Conservation (phyloP, 1,140 invertebrate species). For the Drosophila melanica region DNA sequence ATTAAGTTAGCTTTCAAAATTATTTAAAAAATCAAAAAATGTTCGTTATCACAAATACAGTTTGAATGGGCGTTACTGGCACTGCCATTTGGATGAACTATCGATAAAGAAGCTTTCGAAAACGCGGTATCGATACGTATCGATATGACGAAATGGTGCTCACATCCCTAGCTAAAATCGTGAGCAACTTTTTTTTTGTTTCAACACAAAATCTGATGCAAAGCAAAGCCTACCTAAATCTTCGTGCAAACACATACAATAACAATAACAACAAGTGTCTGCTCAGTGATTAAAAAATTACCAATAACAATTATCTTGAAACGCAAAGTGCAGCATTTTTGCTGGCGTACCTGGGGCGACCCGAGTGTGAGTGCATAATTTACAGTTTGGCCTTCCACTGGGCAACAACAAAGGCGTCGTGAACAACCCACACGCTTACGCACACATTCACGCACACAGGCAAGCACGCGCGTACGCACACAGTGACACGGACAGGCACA, state of each 20-base stretch:
- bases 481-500: neutral
- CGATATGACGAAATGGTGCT: constrained; percentile 25
- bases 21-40: neutral
- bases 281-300: constrained; percentile 27
- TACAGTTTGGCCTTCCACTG: constrained; percentile 51
- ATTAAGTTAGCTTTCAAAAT: neutral
- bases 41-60: neutral
- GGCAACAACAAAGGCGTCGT: constrained; percentile 45
- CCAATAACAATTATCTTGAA: neutral
- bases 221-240: constrained; percentile 49
- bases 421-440: constrained; percentile 48
- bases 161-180: constrained; percentile 43
- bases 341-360: constrained; percentile 16
- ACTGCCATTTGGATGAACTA: neutral
- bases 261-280: constrained; percentile 47
- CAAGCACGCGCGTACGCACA: neutral
- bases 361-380: constrained; percentile 49
- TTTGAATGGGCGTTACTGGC: neutral
- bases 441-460: constrained; percentile 19
- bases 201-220: constrained; percentile 43
- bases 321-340: constrained; percentile 12
- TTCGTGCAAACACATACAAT: constrained; percentile 28
- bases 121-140: constrained; percentile 1
- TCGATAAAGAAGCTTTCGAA: neutral
- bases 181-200: constrained; percentile 46